These are phyloP conservation scores for Crioceris asparagi DNA, from an alignment of 2,888 invertebrate genomes.

Conservation along the genomic window DNA sequence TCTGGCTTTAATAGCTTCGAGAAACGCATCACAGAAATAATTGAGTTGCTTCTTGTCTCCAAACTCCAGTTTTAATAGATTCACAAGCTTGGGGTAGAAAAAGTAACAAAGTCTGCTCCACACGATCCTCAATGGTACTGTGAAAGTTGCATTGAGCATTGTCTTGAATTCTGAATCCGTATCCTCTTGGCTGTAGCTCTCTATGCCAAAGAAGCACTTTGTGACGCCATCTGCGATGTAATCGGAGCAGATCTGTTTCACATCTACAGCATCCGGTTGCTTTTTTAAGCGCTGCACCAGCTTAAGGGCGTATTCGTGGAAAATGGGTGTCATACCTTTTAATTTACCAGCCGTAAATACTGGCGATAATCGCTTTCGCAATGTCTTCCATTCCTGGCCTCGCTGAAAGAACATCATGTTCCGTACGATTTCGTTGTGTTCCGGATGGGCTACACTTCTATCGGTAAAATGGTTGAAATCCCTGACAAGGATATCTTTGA, in stretches of 20 bases:
- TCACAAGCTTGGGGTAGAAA: not conserved
- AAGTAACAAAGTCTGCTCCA: not conserved
- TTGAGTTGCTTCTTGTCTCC: not conserved
- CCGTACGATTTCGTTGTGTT: slow-evolving; percentile 2
- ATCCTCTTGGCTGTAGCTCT: not conserved
- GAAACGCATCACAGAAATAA: not conserved
- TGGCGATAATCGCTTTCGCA: slow-evolving; percentile 43
- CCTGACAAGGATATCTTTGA: slow-evolving; percentile 39
- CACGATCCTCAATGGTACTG: not conserved
- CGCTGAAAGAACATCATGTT: slow-evolving; percentile 33
- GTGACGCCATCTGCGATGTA: slow-evolving; percentile 28
- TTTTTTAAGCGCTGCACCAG: slow-evolving; percentile 9
- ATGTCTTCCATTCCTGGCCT: slow-evolving; percentile 42
- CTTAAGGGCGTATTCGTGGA: slow-evolving; percentile 15
- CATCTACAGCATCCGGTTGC: slow-evolving; percentile 16
- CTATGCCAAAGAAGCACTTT: slow-evolving; percentile 5
- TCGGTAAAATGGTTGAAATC: slow-evolving; percentile 42
- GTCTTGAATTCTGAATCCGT: slow-evolving; percentile 1
- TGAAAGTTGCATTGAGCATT: not conserved
- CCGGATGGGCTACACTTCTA: slow-evolving; percentile 19
- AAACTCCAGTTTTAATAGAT: slow-evolving; percentile 1
- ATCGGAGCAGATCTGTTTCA: slow-evolving; percentile 29
- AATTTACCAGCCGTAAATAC: slow-evolving; percentile 46
- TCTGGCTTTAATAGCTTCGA: slow-evolving; percentile 11
- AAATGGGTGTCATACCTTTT: slow-evolving; percentile 40